Evolutionary conservation across 2,888 invertebrate species (phyloP), one percentile per base, ranked within the genome.

Genomic region (Hyalella azteca): DNA sequence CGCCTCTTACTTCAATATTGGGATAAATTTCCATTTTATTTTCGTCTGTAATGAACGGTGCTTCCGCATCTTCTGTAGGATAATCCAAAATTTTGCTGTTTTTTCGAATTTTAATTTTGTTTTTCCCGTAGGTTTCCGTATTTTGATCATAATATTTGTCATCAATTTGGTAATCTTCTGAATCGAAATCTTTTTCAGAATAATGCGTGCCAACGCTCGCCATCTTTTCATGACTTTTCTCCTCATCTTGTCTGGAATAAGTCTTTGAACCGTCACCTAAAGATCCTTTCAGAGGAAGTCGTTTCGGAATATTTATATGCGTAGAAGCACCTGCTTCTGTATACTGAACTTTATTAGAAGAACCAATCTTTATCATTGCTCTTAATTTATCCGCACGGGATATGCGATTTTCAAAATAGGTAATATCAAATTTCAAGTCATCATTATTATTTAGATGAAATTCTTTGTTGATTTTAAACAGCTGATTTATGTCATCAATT

Each of bases 71-170:
- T 36, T 66, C 66, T 39, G 66, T 66, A 2, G 66, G 66, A 66
- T 66, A 66, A 29, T 66, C 66, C 19, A 66, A 36, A 36, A 66
- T 66, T 39, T 66, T 66, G 29, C 66, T 66, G 29, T 66, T 66
- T 39, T 36, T 22, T 32, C 66, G 22, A 19, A 3, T 29, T 29
- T 39, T 66, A 7, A 66, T 7, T 54, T n/a, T n/a, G n/a, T n/a
- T n/a, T n/a, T n/a, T n/a, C 9, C 45, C 45, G 45, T 45, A 45
- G 45, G 45, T 45, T 45, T 45, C 45, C n/a, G n/a, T n/a, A n/a
- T n/a, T n/a, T n/a, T n/a, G n/a, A n/a, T n/a, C n/a, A n/a, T n/a
- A n/a, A n/a, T n/a, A n/a, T n/a, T n/a, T n/a, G n/a, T n/a, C n/a
- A n/a, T n/a, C n/a, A n/a, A n/a, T n/a, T n/a, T n/a, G n/a, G n/a